Percentiles rank a stretch among this genome's conserved stretches.
These are phyloP conservation scores for Antrozous pallidus DNA, from an alignment of 2,797 vertebrate species.

Conservation along the genomic window DNA sequence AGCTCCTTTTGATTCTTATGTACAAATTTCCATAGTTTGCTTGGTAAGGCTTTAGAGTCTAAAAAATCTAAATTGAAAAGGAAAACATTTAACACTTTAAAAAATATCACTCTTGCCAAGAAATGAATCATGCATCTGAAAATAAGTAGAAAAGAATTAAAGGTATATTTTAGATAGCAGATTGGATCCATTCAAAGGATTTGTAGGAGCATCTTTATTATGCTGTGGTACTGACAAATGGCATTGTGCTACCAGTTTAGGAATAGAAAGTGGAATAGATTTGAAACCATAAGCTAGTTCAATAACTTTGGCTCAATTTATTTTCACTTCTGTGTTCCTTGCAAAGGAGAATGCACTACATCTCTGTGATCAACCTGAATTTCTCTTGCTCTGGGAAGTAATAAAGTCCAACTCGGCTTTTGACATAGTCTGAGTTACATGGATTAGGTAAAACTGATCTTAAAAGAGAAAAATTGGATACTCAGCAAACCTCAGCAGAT, in stretches of 20 bases:
- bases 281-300: conserved; percentile 42
- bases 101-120: conserved; percentile 11
- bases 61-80: conserved; percentile 33
- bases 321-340: conserved; percentile 49
- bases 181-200: conserved; percentile 20
- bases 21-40: conserved; percentile 54
- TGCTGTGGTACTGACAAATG: conserved; percentile 21
- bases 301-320: conserved; percentile 58
- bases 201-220: conserved; percentile 28
- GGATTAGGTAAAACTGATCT: conserved; percentile 76
- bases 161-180: conserved; percentile 37
- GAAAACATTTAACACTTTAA: conserved; percentile 31
- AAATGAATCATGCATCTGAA: conserved; percentile 42
- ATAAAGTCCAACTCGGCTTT: conserved; percentile 71
- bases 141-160: not conserved
- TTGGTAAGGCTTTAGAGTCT: conserved; percentile 39
- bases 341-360: conserved; percentile 9
- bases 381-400: conserved; percentile 68
- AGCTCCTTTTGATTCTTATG: conserved; percentile 18
- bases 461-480: conserved; percentile 78
- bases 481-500: conserved; percentile 73
- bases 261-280: conserved; percentile 43
- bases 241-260: conserved; percentile 3
- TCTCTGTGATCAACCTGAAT: conserved; percentile 62
- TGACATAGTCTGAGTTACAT: conserved; percentile 62